Evolutionary conservation across 2,888 invertebrate genomes (phyloP), one percentile per base, ranked within the genome.

Genomic region (Lacanobia wlatinum): DNA sequence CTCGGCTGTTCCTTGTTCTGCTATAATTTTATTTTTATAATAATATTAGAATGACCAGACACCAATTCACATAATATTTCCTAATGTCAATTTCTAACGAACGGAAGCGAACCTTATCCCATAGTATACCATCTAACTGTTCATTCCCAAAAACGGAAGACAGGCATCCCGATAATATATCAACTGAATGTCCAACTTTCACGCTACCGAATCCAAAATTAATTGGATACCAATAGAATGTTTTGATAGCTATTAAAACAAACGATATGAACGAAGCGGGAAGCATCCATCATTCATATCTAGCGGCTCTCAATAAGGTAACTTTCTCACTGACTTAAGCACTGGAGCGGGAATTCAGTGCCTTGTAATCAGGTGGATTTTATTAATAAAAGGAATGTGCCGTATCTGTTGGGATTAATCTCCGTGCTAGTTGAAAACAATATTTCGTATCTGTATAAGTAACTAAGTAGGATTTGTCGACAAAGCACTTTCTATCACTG

Each of bases 241-340:
- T 76, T 86, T 86, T 85, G 87, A 87, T 86, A 83, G 80, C 85
- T 87, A 85, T 87, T 86, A 86, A 84, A 79, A 86, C 82, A 82
- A 86, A 81, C 80, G 86, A 86, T 86, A 85, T 60, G 77, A 84
- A 77, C 73, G 77, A 72, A 66, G 56, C 56, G 66, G 59, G 40
- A 61, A 56, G 67, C 85, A 84, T 85, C 92, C 89, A 92, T 92
- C 92, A 91, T 87, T 87, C 81, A 84, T 89, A 91, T 91, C 91
- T 87, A 67, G 81, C 80, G 86, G 73, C 75, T 83, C 56, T 74
- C 80, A 64, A 59, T 83, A 70, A 53, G 60, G 83, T 73, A 79
- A 81, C 83, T 81, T 81, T 81, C 80, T 66, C 66, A 66, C 52
- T 48, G 64, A 60, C n/a, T 73, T 63, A 69, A 73, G 56, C 68